Conservation (phyloP, 2,113 vertebrate genomes). For the Sylvia atricapilla region DNA sequence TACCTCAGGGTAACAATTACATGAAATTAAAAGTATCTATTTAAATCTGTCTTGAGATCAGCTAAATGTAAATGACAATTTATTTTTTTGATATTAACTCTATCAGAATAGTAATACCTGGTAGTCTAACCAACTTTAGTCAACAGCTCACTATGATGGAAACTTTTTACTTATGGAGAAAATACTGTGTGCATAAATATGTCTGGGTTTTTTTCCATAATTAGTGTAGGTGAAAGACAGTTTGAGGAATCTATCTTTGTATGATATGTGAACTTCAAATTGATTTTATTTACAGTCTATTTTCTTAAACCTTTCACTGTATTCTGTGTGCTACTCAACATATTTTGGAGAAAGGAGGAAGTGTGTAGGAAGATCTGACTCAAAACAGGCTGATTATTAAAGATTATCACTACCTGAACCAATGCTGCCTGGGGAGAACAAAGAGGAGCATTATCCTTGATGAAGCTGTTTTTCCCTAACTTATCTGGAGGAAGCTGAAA, state of each 20-base stretch:
- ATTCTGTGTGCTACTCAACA: not conserved
- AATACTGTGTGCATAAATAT: not conserved
- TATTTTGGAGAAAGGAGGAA: not conserved
- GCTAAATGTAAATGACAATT: not conserved
- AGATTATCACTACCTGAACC: not conserved
- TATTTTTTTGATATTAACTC: not conserved
- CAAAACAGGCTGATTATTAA: not conserved
- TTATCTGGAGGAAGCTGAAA: not conserved
- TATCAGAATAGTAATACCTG: not conserved
- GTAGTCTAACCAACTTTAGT: not conserved
- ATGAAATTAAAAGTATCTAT: not conserved
- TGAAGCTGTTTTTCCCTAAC: not conserved
- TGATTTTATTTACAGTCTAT: not conserved
- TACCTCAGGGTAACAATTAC: not conserved
- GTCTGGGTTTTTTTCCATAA: not conserved
- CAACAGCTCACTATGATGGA: slow-evolving; percentile 7
- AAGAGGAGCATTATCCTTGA: not conserved
- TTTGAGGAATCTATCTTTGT: not conserved
- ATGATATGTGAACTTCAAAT: not conserved
- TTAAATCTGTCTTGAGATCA: not conserved
- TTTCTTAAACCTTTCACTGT: not conserved
- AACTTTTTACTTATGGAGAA: not conserved
- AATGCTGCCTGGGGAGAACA: not conserved
- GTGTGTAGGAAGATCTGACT: not conserved
- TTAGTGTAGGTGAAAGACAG: not conserved